Percentiles rank a stretch among this genome's conserved stretches.
phyloP scores from a whole-genome alignment of 2,888 invertebrate species.

The Eupithecia subfuscata region DNA sequence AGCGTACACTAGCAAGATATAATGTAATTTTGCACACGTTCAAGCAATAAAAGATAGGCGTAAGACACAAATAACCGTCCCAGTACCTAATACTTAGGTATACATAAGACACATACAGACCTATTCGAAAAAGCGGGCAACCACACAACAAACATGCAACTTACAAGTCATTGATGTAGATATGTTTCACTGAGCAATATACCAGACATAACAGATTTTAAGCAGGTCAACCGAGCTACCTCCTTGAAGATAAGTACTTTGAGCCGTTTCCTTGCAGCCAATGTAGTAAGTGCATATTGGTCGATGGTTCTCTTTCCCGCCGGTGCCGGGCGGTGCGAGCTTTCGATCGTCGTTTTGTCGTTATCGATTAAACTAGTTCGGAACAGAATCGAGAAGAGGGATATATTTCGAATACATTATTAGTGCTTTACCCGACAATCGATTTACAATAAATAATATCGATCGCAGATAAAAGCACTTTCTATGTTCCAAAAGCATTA shows the following conservation, averaged over 20 bases:
- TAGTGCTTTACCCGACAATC: neutral
- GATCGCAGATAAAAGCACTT: neutral
- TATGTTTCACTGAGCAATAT: conserved; percentile 25
- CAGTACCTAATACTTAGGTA: conserved; percentile 16
- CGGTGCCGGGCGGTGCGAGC: neutral
- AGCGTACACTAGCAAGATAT: neutral
- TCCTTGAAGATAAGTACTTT: conserved; percentile 6
- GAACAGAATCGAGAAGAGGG: conserved; percentile 2
- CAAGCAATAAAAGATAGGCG: neutral
- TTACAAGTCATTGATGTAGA: conserved; percentile 16
- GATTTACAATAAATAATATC: conserved; percentile 1
- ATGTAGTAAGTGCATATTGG: conserved; percentile 17
- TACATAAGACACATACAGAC: conserved; percentile 19
- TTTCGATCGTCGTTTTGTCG: neutral
- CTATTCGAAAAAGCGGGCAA: conserved; percentile 8
- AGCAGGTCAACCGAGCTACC: neutral
- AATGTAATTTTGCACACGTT: neutral
- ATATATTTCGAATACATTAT: neutral
- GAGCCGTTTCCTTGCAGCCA: conserved; percentile 11
- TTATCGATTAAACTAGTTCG: conserved; percentile 1
- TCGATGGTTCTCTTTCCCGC: conserved; percentile 8
- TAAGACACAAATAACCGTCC: conserved; percentile 1
- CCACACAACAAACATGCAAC: conserved; percentile 24
- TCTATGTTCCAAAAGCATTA: neutral
- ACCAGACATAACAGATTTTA: neutral